A percentile compares a stretch with the other conserved stretches of the same genome.
Evolutionary conservation across 2,797 vertebrate species (phyloP).

Genomic region (Coluber constrictor): DNA sequence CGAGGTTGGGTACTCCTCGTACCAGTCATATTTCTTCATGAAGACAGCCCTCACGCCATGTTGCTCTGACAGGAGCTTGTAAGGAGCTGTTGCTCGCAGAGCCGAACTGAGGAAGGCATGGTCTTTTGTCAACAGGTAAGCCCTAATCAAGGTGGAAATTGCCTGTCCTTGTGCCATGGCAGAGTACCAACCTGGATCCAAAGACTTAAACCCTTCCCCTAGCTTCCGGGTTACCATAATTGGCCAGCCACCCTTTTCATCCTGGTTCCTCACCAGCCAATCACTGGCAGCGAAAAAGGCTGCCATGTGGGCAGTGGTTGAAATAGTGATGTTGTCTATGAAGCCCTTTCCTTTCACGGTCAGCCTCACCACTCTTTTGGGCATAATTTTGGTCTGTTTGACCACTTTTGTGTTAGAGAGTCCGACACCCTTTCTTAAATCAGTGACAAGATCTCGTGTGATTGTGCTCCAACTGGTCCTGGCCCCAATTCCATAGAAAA

Average conservation of each 20-base stretch:
- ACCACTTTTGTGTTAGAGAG: conserved; percentile 98
- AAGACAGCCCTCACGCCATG: conserved; percentile 93
- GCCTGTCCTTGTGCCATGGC: conserved; percentile 99
- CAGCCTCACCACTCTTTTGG: conserved; percentile 82
- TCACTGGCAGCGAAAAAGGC: conserved; percentile 93
- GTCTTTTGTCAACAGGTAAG: conserved; percentile 91
- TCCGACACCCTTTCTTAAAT: conserved; percentile 93
- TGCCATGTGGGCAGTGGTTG: conserved; percentile 91
- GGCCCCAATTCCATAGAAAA: conserved; percentile 89
- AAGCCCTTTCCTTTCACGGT: conserved; percentile 82
- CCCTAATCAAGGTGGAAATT: conserved; percentile 93
- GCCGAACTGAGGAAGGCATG: conserved; percentile 85
- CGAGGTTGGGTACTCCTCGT: conserved; percentile 96
- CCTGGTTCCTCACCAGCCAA: conserved; percentile 95
- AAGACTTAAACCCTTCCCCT: conserved; percentile 89
- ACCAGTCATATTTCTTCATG: conserved; percentile 95
- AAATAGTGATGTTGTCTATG: conserved; percentile 91
- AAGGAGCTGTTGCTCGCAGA: conserved; percentile 85
- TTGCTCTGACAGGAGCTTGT: conserved; percentile 86
- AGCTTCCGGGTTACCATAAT: conserved; percentile 96
- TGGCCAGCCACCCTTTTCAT: conserved; percentile 95
- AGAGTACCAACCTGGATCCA: conserved; percentile 98
- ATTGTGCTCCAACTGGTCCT: conserved; percentile 86
- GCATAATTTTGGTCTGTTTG: conserved; percentile 94
- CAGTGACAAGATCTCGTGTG: conserved; percentile 92